These are phyloP conservation scores for Amblyjoppa proteus DNA, from an alignment of 2,888 invertebrate genomes.

Conservation along the genomic window DNA sequence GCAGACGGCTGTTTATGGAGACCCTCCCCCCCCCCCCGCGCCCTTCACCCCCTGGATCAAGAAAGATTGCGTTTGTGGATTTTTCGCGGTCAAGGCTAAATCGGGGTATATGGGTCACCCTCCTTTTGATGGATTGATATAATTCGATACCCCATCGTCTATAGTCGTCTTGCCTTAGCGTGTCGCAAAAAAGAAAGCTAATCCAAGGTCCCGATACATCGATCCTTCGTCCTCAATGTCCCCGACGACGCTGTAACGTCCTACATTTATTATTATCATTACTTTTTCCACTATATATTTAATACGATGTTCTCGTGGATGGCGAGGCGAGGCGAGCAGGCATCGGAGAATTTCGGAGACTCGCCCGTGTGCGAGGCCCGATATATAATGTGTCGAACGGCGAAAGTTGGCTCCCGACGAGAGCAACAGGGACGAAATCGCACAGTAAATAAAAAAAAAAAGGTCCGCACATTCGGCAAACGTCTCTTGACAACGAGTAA, in stretches of 20 bases:
- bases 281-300: constrained; percentile 4
- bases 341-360: neutral
- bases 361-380: neutral
- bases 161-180: constrained; percentile 7
- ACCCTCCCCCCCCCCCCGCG: neutral
- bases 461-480: no score
- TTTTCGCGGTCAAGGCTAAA: constrained; percentile 52
- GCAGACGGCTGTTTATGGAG: neutral
- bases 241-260: constrained; percentile 6
- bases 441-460: no score
- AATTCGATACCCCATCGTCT: constrained; percentile 51
- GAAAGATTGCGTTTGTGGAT: constrained; percentile 40
- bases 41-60: constrained; percentile 5
- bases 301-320: neutral
- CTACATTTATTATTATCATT: constrained; percentile 35
- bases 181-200: constrained; percentile 3
- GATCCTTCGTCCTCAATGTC: neutral
- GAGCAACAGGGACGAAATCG: no score
- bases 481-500: no score
- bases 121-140: constrained; percentile 56
- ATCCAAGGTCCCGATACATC: constrained; percentile 33
- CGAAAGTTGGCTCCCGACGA: no score
- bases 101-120: constrained; percentile 57
- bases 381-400: no score
- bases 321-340: neutral